phyloP scores from a whole-genome alignment of 2,797 vertebrate species.

The Sebastes steindachneri region DNA sequence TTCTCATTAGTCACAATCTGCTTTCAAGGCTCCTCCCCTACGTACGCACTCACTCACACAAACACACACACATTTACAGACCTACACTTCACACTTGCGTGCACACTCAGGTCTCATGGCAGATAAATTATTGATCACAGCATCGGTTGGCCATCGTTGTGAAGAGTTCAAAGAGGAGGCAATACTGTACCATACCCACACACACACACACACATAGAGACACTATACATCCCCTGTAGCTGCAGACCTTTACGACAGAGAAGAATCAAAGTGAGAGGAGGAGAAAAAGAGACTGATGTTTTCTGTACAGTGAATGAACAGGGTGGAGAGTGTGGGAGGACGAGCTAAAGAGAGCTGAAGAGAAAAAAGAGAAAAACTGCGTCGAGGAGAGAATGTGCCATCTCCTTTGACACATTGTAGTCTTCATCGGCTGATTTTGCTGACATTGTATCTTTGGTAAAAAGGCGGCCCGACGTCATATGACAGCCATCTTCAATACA shows the following conservation, averaged over 20 bases:
- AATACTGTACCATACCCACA: neutral
- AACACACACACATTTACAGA: neutral
- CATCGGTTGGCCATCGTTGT: conserved; percentile 33
- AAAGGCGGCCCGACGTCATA: neutral
- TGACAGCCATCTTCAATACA: neutral
- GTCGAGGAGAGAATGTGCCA: neutral
- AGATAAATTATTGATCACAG: conserved; percentile 70
- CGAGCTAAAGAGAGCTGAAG: conserved; percentile 32
- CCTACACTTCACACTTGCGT: neutral
- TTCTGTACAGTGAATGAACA: conserved; percentile 16
- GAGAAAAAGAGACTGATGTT: neutral
- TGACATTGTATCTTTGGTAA: conserved; percentile 12
- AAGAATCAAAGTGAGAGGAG: conserved; percentile 4
- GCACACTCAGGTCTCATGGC: conserved; percentile 34
- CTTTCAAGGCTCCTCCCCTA: neutral
- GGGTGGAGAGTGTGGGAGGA: conserved; percentile 42
- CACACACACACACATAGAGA: neutral
- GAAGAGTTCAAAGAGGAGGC: conserved; percentile 54
- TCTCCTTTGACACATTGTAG: conserved; percentile 20
- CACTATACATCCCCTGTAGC: neutral
- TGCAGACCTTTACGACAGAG: conserved; percentile 4
- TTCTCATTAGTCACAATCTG: conserved; percentile 7
- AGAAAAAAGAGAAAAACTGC: neutral
- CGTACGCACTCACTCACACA: neutral
- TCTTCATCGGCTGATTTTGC: conserved; percentile 24